These are phyloP conservation scores for Nebria salina DNA, from an alignment of 2,888 invertebrate species.

Conservation along the genomic window DNA sequence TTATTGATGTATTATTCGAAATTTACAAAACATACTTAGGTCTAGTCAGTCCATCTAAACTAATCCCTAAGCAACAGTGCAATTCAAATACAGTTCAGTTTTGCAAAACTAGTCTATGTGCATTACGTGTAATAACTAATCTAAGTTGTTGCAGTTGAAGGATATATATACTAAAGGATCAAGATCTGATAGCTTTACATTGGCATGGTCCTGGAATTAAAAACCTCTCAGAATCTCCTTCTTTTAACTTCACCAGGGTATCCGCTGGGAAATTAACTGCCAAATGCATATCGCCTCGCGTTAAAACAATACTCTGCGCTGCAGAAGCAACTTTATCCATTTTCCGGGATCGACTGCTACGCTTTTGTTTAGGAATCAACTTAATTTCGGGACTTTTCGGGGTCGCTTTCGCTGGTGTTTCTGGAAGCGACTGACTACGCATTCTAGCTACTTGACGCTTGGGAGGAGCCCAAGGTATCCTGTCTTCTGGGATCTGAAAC, in stretches of 20 bases:
- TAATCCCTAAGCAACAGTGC: no score
- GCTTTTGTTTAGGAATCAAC: not conserved
- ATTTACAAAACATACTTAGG: no score
- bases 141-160: not conserved
- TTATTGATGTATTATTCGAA: not conserved
- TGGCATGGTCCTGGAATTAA: conserved; percentile 47
- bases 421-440: conserved; percentile 56
- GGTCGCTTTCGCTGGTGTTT: conserved; percentile 14
- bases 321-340: not conserved
- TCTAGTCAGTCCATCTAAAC: no score
- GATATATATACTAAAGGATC: not conserved
- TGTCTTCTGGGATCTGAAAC: conserved; percentile 59
- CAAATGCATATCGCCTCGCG: conserved; percentile 58
- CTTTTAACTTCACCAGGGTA: conserved; percentile 56
- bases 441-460: conserved; percentile 53
- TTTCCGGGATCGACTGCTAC: conserved; percentile 12
- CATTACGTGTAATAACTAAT: no score
- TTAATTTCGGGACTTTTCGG: not conserved
- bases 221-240: conserved; percentile 55
- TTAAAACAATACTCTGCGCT: conserved; percentile 56
- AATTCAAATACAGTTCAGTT: no score
- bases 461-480: conserved; percentile 61
- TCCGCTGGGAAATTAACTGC: conserved; percentile 60
- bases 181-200: conserved; percentile 31
- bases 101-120: no score